phyloP scores from a whole-genome alignment of 2,113 vertebrate genomes.

The Pseudorhombus dupliciocellatus region DNA sequence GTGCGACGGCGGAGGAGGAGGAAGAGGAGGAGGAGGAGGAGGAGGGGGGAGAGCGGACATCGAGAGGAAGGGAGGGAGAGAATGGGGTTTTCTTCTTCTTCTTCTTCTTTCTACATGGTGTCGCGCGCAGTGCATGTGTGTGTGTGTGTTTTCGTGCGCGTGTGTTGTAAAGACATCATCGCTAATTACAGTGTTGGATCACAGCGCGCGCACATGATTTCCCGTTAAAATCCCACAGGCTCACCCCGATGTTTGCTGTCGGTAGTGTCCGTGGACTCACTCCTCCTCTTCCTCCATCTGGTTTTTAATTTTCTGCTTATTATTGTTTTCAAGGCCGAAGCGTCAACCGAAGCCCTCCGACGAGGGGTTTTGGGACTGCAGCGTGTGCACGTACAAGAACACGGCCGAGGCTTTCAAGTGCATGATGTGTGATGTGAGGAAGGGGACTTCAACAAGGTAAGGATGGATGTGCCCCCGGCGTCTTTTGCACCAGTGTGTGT shows the following conservation, averaged over 20 bases:
- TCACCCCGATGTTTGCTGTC: conserved; percentile 67
- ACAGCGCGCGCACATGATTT: conserved; percentile 66
- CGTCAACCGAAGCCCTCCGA: conserved; percentile 97
- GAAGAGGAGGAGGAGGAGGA: conserved; percentile 6
- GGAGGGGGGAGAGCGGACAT: conserved; percentile 53
- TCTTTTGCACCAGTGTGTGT: conserved; percentile 26
- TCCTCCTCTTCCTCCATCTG: background rate
- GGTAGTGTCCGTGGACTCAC: conserved; percentile 57
- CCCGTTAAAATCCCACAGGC: conserved; percentile 58
- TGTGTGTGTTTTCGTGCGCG: conserved; percentile 60
- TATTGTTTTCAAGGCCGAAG: conserved; percentile 90
- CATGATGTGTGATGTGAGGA: conserved; percentile 99
- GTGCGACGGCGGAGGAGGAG: conserved; percentile 45
- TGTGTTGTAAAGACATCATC: conserved; percentile 76
- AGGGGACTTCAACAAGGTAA: conserved; percentile 99
- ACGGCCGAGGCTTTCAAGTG: conserved; percentile 99
- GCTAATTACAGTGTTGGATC: conserved; percentile 77
- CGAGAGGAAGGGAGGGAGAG: background rate
- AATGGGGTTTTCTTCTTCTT: conserved; percentile 59
- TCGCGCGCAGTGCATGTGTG: conserved; percentile 32
- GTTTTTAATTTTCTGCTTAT: conserved; percentile 56
- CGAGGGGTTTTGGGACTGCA: conserved; percentile 99
- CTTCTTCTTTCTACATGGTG: conserved; percentile 43
- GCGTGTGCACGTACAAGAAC: conserved; percentile 98
- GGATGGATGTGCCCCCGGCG: conserved; percentile 50